phyloP scores from a whole-genome alignment of 2,797 vertebrate species.

The Mastacembelus armatus region DNA sequence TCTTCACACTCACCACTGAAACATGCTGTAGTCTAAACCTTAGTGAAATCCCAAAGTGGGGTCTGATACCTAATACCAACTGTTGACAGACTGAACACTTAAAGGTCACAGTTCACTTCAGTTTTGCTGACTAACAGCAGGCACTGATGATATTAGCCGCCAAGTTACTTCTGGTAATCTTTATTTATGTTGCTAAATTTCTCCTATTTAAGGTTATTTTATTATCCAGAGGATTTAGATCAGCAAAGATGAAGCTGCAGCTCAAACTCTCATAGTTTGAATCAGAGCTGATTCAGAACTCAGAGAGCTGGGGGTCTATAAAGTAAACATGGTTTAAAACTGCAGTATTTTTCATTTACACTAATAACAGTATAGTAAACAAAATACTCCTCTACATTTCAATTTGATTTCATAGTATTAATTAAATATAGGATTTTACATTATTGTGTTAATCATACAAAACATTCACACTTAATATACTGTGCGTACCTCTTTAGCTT shows the following conservation, averaged over 20 bases:
- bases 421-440: constrained; percentile 6
- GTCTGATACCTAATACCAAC: no score
- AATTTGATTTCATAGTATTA: background rate
- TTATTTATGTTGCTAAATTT: constrained; percentile 6
- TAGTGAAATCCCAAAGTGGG: no score
- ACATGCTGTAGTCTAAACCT: background rate
- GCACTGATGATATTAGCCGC: background rate
- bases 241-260: background rate
- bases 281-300: no score
- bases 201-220: background rate
- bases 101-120: background rate
- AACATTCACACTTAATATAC: background rate
- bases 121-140: constrained; percentile 6
- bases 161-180: background rate
- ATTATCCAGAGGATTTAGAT: background rate
- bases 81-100: background rate
- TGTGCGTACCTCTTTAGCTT: background rate
- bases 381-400: background rate
- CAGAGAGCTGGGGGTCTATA: background rate
- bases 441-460: background rate
- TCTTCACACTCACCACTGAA: background rate
- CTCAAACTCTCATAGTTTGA: background rate
- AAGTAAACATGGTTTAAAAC: background rate
- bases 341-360: background rate
- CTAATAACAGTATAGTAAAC: background rate